Evolutionary conservation across 1,140 invertebrate genomes (phyloP).

Genomic region (Hylyphantes graminicola): DNA sequence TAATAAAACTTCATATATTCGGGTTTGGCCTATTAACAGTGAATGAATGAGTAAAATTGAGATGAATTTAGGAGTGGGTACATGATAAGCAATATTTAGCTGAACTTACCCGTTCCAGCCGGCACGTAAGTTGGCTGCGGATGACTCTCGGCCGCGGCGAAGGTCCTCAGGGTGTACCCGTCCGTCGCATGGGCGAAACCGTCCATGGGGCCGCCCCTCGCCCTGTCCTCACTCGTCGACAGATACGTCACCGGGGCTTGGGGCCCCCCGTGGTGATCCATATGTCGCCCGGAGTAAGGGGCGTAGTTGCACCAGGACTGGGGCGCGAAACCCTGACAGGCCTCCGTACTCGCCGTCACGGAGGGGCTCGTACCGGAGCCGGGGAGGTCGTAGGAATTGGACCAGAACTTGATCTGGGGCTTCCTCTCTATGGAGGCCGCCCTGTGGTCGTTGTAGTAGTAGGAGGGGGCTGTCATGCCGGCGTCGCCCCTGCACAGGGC

Average conservation of each 20-base stretch:
- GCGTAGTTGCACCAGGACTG: conserved; percentile 70
- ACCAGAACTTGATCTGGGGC: conserved; percentile 77
- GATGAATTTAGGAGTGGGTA: too few relatives aligned
- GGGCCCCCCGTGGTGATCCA: conserved; percentile 64
- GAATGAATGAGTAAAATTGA: too few relatives aligned
- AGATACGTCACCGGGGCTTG: conserved; percentile 66
- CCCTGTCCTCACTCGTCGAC: conserved; percentile 73
- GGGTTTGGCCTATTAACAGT: too few relatives aligned
- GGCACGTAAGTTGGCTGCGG: conserved; percentile 82
- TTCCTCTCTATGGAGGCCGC: conserved; percentile 69
- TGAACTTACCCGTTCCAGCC: conserved; percentile 71
- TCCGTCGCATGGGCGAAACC: conserved; percentile 76
- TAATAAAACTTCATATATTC: too few relatives aligned
- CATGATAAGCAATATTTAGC: neutral
- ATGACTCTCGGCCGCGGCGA: conserved; percentile 77
- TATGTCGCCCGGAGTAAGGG: conserved; percentile 70
- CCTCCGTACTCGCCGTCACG: conserved; percentile 71
- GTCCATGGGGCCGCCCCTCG: conserved; percentile 70
- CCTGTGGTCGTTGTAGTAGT: conserved; percentile 73
- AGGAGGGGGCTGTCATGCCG: conserved; percentile 77
- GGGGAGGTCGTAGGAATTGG: conserved; percentile 67
- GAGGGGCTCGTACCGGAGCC: conserved; percentile 66
- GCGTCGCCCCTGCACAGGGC: conserved; percentile 66
- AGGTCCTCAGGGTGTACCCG: conserved; percentile 80
- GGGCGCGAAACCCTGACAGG: conserved; percentile 73